phyloP scores from a whole-genome alignment of 2,113 vertebrate genomes.

The Thamnophis sirtalis region DNA sequence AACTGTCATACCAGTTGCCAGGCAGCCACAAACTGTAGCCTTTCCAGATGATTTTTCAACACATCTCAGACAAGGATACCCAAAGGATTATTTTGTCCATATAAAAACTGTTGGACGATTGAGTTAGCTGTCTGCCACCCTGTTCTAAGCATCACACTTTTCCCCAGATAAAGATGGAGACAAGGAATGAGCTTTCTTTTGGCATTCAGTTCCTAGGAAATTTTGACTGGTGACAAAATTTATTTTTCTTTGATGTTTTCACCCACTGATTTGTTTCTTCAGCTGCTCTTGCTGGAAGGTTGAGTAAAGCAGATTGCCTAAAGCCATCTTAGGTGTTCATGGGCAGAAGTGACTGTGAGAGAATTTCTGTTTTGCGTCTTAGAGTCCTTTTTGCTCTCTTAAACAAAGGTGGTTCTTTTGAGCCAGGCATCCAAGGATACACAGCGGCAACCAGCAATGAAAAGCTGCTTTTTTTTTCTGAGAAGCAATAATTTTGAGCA shows the following conservation, averaged over 20 bases:
- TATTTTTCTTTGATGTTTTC: background rate
- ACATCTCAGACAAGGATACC: background rate
- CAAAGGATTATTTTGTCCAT: background rate
- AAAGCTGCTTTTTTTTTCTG: background rate
- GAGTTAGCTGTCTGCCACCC: background rate
- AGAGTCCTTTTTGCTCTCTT: background rate
- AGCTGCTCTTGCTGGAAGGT: background rate
- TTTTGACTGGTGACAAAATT: background rate
- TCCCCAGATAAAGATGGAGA: background rate
- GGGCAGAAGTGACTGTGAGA: background rate
- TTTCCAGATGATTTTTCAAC: background rate
- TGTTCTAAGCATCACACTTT: background rate
- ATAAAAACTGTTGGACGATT: background rate
- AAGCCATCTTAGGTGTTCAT: background rate
- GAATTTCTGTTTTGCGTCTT: background rate
- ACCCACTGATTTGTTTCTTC: background rate
- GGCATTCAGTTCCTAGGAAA: background rate
- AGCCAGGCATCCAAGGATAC: background rate
- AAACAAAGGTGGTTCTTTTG: background rate
- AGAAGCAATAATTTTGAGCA: background rate
- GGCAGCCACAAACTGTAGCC: background rate
- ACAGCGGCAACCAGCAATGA: background rate
- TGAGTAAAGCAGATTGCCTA: background rate
- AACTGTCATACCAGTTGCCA: background rate
- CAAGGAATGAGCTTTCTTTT: background rate